Conservation (phyloP, 2,888 invertebrate genomes). For the Unio pictorum region DNA sequence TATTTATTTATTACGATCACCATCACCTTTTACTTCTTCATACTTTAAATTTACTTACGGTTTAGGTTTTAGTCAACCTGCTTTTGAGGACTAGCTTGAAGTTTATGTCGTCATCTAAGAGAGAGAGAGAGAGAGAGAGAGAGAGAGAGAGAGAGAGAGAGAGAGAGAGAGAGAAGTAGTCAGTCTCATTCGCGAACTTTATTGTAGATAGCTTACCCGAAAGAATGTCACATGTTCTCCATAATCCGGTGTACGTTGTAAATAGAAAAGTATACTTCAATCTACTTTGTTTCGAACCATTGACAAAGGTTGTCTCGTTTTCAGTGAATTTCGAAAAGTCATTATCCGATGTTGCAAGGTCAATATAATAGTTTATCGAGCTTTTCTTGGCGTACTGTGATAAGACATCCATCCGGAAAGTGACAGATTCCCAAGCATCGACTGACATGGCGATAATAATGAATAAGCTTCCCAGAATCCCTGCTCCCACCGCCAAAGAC, state of each 20-base stretch:
- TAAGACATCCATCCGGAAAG: constrained; percentile 7
- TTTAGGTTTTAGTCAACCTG: too few species aligned
- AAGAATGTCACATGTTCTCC: constrained; percentile 20
- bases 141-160: not conserved
- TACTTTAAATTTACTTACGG: too few species aligned
- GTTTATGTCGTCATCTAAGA: too few species aligned
- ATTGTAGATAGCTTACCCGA: constrained; percentile 12
- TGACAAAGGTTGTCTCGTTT: too few species aligned
- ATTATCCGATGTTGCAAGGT: not conserved
- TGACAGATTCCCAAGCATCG: constrained; percentile 13
- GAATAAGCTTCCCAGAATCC: constrained; percentile 22
- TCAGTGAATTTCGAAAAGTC: too few species aligned
- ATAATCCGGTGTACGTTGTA: constrained; percentile 14
- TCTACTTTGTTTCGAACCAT: too few species aligned
- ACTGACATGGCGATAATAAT: constrained; percentile 26
- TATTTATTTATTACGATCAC: too few species aligned
- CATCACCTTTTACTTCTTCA: too few species aligned
- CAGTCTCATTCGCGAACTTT: not conserved
- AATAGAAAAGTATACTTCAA: constrained; percentile 11
- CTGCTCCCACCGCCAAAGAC: constrained; percentile 16
- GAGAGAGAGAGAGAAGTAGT: too few species aligned
- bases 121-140: not conserved
- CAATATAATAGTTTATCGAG: constrained; percentile 4
- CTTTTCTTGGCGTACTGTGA: constrained; percentile 9
- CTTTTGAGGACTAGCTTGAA: too few species aligned